A percentile compares a stretch with the other conserved stretches of the same genome.
Conservation (phyloP, 1,140 invertebrate species). For the Cherax quadricarinatus region DNA sequence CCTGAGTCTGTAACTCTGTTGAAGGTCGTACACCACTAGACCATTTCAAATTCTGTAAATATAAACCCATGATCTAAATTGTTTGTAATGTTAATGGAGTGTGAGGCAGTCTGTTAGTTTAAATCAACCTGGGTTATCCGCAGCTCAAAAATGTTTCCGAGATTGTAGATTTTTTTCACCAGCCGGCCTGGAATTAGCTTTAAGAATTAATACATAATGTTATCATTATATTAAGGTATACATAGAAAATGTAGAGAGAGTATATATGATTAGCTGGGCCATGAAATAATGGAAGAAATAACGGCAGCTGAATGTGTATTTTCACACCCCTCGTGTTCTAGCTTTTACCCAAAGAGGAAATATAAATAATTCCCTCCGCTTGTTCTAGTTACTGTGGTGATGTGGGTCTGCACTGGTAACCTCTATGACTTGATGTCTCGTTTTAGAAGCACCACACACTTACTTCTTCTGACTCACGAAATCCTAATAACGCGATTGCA, state of each 20-base stretch:
- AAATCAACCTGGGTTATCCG: not conserved
- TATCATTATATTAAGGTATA: not conserved
- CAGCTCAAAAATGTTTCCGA: not conserved
- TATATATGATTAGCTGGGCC: not conserved
- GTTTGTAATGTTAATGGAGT: not conserved
- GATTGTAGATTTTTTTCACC: not conserved
- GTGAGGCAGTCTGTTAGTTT: not conserved
- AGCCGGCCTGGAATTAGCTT: conserved; percentile 1
- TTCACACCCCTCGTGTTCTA: not conserved
- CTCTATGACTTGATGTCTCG: too few species aligned
- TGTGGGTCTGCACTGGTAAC: too few species aligned
- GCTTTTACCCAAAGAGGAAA: not conserved
- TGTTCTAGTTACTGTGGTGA: not conserved
- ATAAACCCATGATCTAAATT: not conserved
- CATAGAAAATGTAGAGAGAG: not conserved
- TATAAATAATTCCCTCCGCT: not conserved
- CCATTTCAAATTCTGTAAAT: not conserved
- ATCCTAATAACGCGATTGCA: too few species aligned
- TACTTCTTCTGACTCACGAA: too few species aligned
- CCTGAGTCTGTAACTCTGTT: not conserved
- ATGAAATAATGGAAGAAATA: not conserved
- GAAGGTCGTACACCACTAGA: not conserved
- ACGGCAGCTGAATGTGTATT: not conserved
- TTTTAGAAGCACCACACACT: too few species aligned
- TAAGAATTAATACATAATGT: not conserved